Evolutionary conservation across 2,113 vertebrate species (phyloP), one percentile per base, ranked within the genome.

Genomic region (Holacanthus passer): DNA sequence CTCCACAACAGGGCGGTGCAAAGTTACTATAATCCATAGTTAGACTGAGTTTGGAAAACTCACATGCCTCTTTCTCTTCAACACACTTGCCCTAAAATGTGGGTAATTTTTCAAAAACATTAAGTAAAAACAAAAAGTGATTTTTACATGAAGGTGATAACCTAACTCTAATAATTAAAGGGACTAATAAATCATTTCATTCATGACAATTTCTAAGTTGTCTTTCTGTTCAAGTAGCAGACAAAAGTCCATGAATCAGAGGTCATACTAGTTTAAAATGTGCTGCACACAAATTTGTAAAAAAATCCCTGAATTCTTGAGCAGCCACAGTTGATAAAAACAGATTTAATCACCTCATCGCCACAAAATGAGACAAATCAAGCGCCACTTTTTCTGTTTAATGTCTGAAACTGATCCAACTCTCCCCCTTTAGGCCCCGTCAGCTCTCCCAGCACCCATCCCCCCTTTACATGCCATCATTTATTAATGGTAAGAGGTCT

Each of bases 401-500:
- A 91, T 87, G 69, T 76, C 84, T 91, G 91, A 91, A 86, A 89
- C 79, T 47, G 88, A 87, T 92, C 89, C 89, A 91, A 68, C 52
- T 64, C 4, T 27, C n/a, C 53, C 63, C 78, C 48, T 78, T 79
- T 27, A 71, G 83, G 68, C 82, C 73, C 66, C 1, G 73, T 73
- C 86, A 84, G 79, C 77, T 76, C 77, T 84, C 70, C 43, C 53
- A 52, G 55, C 70, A 29, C 55, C 81, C 75, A 56, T 32, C 65
- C 80, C 69, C 68, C 88, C 70, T 89, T 85, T 87, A 88, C 73
- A 81, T 85, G 85, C 73, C 80, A 92, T 93, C 75, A 93, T 93
- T 92, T 93, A 93, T 93, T 91, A 85, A 92, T 93, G 92, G 79
- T 92, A 91, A 93, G 91, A 92, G 90, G 90, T 93, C 90, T 91